Evolutionary conservation across 2,797 vertebrate species (phyloP), one percentile per base, ranked within the genome.

Genomic region (Pseudomugil tenellus): DNA sequence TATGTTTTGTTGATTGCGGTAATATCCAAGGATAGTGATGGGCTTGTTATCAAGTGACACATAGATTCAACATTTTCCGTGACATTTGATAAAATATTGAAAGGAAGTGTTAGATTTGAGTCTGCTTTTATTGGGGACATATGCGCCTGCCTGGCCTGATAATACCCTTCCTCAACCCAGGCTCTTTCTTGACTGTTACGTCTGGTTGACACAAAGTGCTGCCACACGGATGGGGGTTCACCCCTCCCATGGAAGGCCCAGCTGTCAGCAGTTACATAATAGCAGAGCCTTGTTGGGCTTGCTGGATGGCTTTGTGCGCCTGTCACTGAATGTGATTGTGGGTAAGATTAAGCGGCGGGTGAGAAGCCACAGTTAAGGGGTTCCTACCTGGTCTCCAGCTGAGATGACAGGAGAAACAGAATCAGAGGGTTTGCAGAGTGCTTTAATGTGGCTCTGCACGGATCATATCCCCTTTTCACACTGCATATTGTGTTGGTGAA

Each of bases 241-340:
- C 92, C 89, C 91, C 89, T 90, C 89, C 90, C 86, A 89, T 86
- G 84, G 89, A 90, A 87, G 59, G 88, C 91, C 91, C 93, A 94
- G 92, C 93, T 95, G 93, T 94, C 91, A 87, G 80, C 69, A 73
- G 91, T 95, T 95, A 94, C 92, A 94, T 95, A 95, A 95, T 92
- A 93, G 92, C 87, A 43, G 81, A 89, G 91, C 87, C 92, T 92
- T 91, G 94, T 92, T 87, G 91, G 92, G 83, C 84, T 91, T 56
- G 82, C 84, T 63, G 84, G 87, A 88, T 75, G 74, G 91, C 93
- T 94, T 94, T 94, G 92, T 94, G 90, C 26, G 76, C 84, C 84
- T 93, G 93, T 92, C 92, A 92, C 79, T 86, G 90, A 89, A 82
- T 88, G 90, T 90, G 91, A 92, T 93, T 94, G 92, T 85, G 91